phyloP scores from a whole-genome alignment of 2,113 vertebrate genomes.

The Tor tambroides region DNA sequence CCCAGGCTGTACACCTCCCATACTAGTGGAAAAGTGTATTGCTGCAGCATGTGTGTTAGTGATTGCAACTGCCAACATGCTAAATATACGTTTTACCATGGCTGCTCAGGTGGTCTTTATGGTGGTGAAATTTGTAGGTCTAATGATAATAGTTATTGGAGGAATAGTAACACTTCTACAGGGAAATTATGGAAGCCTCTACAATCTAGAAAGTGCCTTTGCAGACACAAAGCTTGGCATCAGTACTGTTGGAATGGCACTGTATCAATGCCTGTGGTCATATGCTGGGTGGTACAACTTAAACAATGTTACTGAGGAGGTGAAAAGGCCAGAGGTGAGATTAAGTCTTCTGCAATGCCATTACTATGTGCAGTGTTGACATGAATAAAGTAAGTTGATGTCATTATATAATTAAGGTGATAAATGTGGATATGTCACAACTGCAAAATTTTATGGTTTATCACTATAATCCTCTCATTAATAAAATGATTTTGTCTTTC shows the following conservation, averaged over 20 bases:
- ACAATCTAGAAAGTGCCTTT: conserved; percentile 77
- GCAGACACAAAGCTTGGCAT: conserved; percentile 69
- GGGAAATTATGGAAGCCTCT: conserved; percentile 67
- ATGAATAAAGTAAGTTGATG: background rate
- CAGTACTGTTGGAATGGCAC: conserved; percentile 74
- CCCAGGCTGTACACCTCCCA: conserved; percentile 71
- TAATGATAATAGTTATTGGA: conserved; percentile 79
- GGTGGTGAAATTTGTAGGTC: conserved; percentile 75
- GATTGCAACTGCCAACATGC: conserved; percentile 72
- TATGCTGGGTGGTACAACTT: conserved; percentile 83
- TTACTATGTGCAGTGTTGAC: background rate
- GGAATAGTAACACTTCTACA: conserved; percentile 72
- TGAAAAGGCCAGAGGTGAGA: conserved; percentile 84
- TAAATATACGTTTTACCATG: conserved; percentile 76
- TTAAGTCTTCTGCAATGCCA: background rate
- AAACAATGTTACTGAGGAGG: conserved; percentile 82
- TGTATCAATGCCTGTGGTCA: conserved; percentile 86
- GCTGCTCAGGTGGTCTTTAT: conserved; percentile 79
- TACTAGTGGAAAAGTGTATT: conserved; percentile 67
- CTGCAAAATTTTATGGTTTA: background rate
- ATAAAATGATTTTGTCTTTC: conserved; percentile 7
- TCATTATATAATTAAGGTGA: background rate
- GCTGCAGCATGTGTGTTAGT: conserved; percentile 75
- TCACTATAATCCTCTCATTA: background rate
- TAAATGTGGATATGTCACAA: background rate